These are phyloP conservation scores for Oegoconia quadripuncta DNA, from an alignment of 2,888 invertebrate genomes.

Conservation along the genomic window DNA sequence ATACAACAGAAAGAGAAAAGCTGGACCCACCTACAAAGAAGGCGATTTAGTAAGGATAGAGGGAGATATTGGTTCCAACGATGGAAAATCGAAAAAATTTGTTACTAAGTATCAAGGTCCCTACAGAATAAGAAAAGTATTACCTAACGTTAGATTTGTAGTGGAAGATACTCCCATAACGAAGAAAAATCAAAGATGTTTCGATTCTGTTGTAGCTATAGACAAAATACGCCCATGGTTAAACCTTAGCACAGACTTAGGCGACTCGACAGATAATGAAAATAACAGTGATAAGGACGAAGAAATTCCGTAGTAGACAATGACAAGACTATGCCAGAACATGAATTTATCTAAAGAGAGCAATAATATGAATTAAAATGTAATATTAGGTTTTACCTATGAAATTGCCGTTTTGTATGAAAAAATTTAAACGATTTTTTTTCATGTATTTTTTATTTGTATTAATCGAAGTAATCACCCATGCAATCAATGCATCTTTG, in stretches of 20 bases:
- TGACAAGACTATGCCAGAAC: too few species aligned
- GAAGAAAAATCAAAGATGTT: not conserved
- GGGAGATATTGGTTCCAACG: not conserved
- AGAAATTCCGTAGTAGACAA: too few species aligned
- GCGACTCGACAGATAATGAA: not conserved
- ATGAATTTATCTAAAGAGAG: too few species aligned
- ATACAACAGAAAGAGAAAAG: not conserved
- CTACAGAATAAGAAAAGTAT: conserved; percentile 7
- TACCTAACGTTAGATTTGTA: conserved; percentile 3
- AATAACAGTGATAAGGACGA: not conserved
- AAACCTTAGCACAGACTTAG: conserved; percentile 1
- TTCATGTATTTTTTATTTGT: too few species aligned
- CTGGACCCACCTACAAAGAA: not conserved
- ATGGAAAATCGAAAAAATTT: conserved; percentile 8
- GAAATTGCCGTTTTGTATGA: too few species aligned
- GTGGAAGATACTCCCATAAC: conserved; percentile 3
- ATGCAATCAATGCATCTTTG: too few species aligned
- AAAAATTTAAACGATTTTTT: too few species aligned
- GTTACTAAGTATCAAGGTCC: conserved; percentile 9
- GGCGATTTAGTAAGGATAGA: conserved; percentile 6
- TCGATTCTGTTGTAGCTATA: conserved; percentile 3
- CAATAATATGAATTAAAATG: too few species aligned
- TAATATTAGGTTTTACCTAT: too few species aligned
- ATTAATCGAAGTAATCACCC: too few species aligned
- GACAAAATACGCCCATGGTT: conserved; percentile 13